Percentiles rank a stretch among this genome's conserved stretches.
These are phyloP conservation scores for Uria lomvia DNA, from an alignment of 2,113 vertebrate genomes.

Conservation along the genomic window DNA sequence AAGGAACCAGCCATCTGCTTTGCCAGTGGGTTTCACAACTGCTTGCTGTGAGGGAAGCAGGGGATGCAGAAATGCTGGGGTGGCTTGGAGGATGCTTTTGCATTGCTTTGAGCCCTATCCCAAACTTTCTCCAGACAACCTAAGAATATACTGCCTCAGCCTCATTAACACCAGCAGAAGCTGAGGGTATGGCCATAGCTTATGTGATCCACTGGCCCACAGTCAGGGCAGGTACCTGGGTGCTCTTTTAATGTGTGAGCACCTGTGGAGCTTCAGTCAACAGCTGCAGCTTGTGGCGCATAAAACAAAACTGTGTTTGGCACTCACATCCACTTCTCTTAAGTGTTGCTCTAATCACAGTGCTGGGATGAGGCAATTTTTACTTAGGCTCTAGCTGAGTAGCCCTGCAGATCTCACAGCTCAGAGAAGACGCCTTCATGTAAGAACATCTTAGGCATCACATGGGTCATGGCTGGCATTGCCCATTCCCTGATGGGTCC, in stretches of 20 bases:
- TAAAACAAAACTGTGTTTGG: not conserved
- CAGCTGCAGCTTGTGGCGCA: not conserved
- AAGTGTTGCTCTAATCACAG: not conserved
- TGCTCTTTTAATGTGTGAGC: not conserved
- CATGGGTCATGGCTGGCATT: fast-evolving
- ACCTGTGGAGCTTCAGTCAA: not conserved
- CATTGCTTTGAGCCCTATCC: not conserved
- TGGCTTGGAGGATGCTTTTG: not conserved
- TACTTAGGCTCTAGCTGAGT: not conserved
- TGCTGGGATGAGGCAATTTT: not conserved
- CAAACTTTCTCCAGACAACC: not conserved
- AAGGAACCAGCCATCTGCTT: not conserved
- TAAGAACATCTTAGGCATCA: not conserved
- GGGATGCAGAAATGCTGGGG: not conserved
- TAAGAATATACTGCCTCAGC: not conserved
- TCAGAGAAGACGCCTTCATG: not conserved
- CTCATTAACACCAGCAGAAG: not conserved
- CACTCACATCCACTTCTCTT: not conserved
- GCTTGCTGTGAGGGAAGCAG: fast-evolving
- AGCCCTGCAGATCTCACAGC: not conserved
- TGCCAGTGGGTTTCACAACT: not conserved
- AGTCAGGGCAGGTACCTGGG: not conserved
- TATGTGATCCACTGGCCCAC: not conserved
- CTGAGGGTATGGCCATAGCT: not conserved
- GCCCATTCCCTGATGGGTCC: not conserved